These are phyloP conservation scores for Unio delphinus DNA, from an alignment of 2,888 invertebrate species.

Conservation along the genomic window DNA sequence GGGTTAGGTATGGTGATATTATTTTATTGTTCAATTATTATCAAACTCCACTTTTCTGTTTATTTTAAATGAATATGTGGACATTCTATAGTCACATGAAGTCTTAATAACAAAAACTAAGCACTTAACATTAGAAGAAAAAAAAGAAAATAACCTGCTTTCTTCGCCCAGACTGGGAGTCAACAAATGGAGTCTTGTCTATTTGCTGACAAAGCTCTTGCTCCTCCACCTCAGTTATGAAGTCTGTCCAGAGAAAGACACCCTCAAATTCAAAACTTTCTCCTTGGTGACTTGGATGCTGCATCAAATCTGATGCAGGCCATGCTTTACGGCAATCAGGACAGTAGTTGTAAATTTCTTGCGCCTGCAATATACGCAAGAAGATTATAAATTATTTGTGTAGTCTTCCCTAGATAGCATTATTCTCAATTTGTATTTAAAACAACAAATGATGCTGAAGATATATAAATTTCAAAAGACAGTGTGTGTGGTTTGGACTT, in stretches of 20 bases:
- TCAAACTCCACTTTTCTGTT: too few relatives aligned
- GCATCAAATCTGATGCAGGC: slow-evolving; percentile 6
- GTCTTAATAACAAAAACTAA: too few relatives aligned
- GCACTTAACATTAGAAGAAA: neutral
- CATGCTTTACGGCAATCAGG: slow-evolving; percentile 43
- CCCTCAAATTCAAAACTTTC: slow-evolving; percentile 60
- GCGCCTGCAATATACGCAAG: slow-evolving; percentile 16
- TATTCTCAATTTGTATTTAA: too few relatives aligned
- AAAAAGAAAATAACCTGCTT: slow-evolving; percentile 79
- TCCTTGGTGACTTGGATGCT: slow-evolving; percentile 38
- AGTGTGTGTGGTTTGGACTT: too few relatives aligned
- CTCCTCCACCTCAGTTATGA: slow-evolving; percentile 82
- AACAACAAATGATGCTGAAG: too few relatives aligned
- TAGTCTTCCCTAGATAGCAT: too few relatives aligned
- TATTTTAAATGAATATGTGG: too few relatives aligned
- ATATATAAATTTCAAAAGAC: too few relatives aligned
- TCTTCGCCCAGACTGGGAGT: slow-evolving; percentile 94
- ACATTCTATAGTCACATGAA: too few relatives aligned
- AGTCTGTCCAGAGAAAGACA: slow-evolving; percentile 75
- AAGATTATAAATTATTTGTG: neutral
- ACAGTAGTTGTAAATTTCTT: slow-evolving; percentile 35
- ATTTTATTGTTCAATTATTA: too few relatives aligned
- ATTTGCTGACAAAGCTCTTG: slow-evolving; percentile 78
- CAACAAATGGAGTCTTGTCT: slow-evolving; percentile 88
- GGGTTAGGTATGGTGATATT: too few relatives aligned